Conservation (phyloP, 2,797 vertebrate genomes). For the Simalia tracyae region DNA sequence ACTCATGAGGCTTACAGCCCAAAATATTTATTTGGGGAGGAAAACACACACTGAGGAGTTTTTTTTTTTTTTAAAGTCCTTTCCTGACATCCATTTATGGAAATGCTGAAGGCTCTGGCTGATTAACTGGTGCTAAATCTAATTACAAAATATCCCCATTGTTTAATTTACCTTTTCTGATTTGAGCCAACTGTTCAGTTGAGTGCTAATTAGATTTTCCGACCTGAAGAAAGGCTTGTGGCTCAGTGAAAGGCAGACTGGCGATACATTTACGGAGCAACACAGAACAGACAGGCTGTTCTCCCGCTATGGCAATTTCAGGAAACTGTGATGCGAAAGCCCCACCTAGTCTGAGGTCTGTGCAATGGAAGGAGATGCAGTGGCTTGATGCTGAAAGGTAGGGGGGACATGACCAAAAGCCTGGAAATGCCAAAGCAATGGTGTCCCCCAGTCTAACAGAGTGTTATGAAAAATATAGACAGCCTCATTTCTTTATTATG, state of each 20-base stretch:
- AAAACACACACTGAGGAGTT: neutral
- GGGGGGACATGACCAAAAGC: neutral
- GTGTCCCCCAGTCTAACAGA: neutral
- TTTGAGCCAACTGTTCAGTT: slow-evolving; percentile 64
- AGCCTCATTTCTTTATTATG: neutral
- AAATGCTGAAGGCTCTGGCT: slow-evolving; percentile 52
- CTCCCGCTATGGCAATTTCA: neutral
- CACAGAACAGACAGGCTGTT: neutral
- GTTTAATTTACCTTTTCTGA: slow-evolving; percentile 63
- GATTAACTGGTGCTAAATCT: slow-evolving; percentile 61
- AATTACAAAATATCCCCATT: slow-evolving; percentile 58
- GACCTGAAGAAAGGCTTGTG: slow-evolving; percentile 43
- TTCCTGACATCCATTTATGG: slow-evolving; percentile 47
- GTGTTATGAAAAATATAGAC: neutral
- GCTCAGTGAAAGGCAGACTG: slow-evolving; percentile 32
- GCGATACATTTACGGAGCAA: slow-evolving; percentile 4
- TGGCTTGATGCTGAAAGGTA: neutral
- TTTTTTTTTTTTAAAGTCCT: neutral
- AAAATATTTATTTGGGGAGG: neutral
- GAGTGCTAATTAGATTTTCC: slow-evolving; percentile 61
- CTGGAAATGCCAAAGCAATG: neutral
- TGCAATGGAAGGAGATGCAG: neutral
- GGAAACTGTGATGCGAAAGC: neutral
- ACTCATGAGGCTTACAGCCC: neutral
- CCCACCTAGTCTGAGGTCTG: neutral